A percentile compares a stretch with the other conserved stretches of the same genome.
phyloP scores from a whole-genome alignment of 1,140 invertebrate species.

The Dreissena rostriformis region DNA sequence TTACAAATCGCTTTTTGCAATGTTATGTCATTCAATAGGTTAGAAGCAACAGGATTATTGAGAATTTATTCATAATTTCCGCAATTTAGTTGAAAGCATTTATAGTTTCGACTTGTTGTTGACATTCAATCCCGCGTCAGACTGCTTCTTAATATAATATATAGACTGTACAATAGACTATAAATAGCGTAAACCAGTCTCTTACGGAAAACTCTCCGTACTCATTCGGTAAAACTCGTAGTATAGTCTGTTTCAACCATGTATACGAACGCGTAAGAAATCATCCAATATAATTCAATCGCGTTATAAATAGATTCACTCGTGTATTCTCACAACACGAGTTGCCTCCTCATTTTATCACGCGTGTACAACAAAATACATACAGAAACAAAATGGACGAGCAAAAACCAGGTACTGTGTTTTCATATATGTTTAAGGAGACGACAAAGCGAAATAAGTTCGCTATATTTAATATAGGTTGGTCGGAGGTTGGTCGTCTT shows the following conservation, averaged over 20 bases:
- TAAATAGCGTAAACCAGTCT: not conserved
- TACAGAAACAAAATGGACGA: constrained; percentile 32
- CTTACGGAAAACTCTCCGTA: not conserved
- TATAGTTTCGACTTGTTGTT: not conserved
- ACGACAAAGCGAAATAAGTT: too few relatives aligned
- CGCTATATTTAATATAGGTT: too few relatives aligned
- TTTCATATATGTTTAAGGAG: not conserved
- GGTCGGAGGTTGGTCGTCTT: too few relatives aligned
- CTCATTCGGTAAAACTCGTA: too few relatives aligned
- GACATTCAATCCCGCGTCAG: constrained; percentile 3
- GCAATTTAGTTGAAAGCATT: not conserved
- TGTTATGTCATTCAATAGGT: not conserved
- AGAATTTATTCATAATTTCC: not conserved
- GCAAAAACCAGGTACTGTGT: constrained; percentile 41
- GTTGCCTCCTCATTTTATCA: constrained; percentile 6
- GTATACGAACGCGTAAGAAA: not conserved
- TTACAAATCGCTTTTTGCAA: not conserved
- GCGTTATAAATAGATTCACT: constrained; percentile 1
- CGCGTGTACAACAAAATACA: not conserved
- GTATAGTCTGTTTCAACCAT: constrained; percentile 40
- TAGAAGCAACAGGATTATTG: too few relatives aligned
- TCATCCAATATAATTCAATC: constrained; percentile 28
- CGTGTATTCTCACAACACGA: constrained; percentile 22
- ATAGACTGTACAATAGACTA: not conserved
- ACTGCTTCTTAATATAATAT: not conserved